phyloP scores from a whole-genome alignment of 2,888 invertebrate species.

The Archaeoteleia sp. region DNA sequence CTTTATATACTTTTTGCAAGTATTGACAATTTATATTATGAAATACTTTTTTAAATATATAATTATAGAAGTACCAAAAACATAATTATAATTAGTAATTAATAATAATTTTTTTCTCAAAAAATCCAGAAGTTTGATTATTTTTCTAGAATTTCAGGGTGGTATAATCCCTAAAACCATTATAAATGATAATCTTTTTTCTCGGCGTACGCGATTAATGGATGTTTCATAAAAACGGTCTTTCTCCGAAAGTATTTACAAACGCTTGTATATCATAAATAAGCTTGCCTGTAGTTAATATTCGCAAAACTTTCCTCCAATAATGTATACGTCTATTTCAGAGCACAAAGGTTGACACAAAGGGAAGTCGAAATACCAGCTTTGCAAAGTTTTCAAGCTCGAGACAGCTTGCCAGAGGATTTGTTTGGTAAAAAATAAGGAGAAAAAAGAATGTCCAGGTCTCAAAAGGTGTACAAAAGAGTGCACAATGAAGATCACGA shows the following conservation, averaged over 20 bases:
- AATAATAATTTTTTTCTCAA: too few species aligned
- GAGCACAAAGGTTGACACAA: slow-evolving; percentile 29
- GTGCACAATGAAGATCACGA: slow-evolving; percentile 26
- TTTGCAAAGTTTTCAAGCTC: slow-evolving; percentile 25
- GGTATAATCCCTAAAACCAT: too few species aligned
- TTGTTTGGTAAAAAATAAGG: background rate
- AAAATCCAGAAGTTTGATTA: too few species aligned
- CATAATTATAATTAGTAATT: too few species aligned
- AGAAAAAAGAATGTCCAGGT: slow-evolving; percentile 23
- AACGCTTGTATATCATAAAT: slow-evolving; percentile 41
- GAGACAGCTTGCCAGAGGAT: slow-evolving; percentile 23
- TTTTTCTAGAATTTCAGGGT: too few species aligned
- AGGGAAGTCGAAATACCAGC: slow-evolving; percentile 25
- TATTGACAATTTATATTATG: too few species aligned
- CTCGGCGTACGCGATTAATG: too few species aligned
- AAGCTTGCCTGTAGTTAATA: slow-evolving; percentile 27
- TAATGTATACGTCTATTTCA: slow-evolving; percentile 34
- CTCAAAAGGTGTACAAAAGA: slow-evolving; percentile 31
- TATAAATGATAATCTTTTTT: too few species aligned
- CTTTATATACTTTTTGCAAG: too few species aligned
- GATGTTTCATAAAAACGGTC: too few species aligned
- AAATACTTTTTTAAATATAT: too few species aligned
- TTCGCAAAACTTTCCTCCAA: slow-evolving; percentile 21
- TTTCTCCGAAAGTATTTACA: slow-evolving; percentile 7
- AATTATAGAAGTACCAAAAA: too few species aligned